Conservation (phyloP, 2,888 invertebrate species). For the Clusia tigrina region DNA sequence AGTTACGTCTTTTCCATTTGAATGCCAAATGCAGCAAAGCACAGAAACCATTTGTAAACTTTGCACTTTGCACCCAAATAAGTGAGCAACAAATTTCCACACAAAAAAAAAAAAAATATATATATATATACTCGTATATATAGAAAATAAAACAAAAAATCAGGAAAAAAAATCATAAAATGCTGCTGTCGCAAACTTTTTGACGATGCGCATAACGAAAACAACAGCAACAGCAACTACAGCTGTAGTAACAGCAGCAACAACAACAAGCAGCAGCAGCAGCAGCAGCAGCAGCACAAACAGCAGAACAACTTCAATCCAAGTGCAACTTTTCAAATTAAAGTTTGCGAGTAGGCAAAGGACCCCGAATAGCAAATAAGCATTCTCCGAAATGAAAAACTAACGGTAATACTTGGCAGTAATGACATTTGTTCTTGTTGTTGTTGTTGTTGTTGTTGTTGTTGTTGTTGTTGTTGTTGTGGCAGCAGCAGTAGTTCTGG, state of each 20-base stretch:
- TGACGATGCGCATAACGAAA: conserved; percentile 18
- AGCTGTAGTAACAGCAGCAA: conserved; percentile 8
- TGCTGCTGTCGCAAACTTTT: conserved; percentile 54
- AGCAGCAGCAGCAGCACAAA: conserved; percentile 7
- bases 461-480: no score
- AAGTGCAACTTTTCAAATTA: conserved; percentile 18
- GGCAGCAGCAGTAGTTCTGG: no score
- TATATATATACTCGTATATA: no score
- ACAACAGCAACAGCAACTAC: conserved; percentile 16
- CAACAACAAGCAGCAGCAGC: conserved; percentile 13
- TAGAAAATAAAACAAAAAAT: neutral
- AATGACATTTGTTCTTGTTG: no score
- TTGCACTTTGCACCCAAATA: no score
- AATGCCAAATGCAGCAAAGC: conserved; percentile 1
- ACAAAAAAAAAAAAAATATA: neutral
- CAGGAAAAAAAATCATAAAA: conserved; percentile 47
- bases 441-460: no score
- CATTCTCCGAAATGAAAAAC: neutral
- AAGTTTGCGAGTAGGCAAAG: neutral
- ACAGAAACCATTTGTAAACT: neutral
- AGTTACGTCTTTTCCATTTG: no score
- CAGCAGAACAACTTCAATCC: neutral
- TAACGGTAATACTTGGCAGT: no score
- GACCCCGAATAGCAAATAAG: conserved; percentile 12
- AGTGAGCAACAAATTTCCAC: no score